A percentile compares a stretch with the other conserved stretches of the same genome.
Evolutionary conservation across 2,797 vertebrate genomes (phyloP).

Genomic region (Eremophila alpestris): DNA sequence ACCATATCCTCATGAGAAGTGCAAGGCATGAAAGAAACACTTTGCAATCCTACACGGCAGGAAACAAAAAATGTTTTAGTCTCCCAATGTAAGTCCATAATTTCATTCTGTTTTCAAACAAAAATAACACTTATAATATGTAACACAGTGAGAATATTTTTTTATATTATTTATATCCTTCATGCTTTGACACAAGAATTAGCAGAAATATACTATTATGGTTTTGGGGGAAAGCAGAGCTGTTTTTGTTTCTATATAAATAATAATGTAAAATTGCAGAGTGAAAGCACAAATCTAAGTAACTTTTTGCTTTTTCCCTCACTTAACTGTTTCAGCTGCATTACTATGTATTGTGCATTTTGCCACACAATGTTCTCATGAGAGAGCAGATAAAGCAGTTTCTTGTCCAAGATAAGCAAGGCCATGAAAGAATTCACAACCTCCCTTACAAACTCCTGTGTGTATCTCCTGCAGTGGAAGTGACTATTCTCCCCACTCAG

Average conservation of each 20-base stretch:
- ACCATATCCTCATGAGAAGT: neutral
- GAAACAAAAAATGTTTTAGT: neutral
- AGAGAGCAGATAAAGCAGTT: neutral
- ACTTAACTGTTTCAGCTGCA: neutral
- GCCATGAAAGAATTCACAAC: neutral
- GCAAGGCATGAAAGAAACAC: neutral
- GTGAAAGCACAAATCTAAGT: neutral
- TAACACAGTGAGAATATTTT: neutral
- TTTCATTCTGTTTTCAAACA: neutral
- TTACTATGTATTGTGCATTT: neutral
- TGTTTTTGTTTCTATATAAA: neutral
- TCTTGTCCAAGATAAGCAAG: neutral
- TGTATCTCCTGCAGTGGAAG: neutral
- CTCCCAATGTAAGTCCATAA: neutral
- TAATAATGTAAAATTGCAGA: neutral
- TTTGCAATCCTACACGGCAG: neutral
- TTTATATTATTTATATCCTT: neutral
- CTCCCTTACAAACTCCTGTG: neutral
- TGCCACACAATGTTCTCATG: fast-evolving
- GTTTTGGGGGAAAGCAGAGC: neutral
- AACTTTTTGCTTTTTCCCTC: neutral
- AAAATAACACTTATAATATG: neutral
- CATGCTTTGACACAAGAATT: neutral
- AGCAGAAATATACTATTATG: neutral
- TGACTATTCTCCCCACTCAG: neutral